Evolutionary conservation across 2,113 vertebrate species (phyloP).

Genomic region (Tricholaema leucomelas): DNA sequence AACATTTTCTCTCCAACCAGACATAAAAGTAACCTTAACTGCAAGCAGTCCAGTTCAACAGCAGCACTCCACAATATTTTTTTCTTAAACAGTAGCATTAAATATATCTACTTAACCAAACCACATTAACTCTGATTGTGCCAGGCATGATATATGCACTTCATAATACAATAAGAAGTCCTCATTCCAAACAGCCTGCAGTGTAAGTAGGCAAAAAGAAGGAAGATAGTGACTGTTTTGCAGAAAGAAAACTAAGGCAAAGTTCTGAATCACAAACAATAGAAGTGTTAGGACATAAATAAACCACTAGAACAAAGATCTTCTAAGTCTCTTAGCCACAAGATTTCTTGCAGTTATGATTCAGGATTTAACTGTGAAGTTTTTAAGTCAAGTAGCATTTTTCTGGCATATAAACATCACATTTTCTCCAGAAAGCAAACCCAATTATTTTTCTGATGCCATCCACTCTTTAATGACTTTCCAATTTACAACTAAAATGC

Average conservation of each 20-base stretch:
- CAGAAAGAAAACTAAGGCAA: not conserved
- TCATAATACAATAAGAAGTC: not conserved
- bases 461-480: not conserved
- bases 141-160: not conserved
- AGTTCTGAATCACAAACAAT: not conserved
- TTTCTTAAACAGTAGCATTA: slow-evolving; percentile 3
- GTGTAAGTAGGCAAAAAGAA: not conserved
- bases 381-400: not conserved
- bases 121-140: not conserved
- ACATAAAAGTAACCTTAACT: slow-evolving; percentile 7
- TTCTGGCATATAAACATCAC: not conserved
- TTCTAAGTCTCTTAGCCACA: not conserved
- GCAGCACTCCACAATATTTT: not conserved
- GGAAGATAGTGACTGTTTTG: not conserved
- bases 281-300: not conserved
- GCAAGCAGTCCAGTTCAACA: not conserved
- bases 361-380: not conserved
- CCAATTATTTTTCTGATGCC: not conserved
- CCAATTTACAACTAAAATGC: not conserved
- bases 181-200: not conserved
- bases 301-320: not conserved
- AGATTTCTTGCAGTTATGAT: not conserved
- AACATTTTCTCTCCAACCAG: not conserved
- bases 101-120: slow-evolving; percentile 21
- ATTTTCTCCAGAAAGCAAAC: not conserved